A percentile compares a stretch with the other conserved stretches of the same genome.
Conservation (phyloP, 2,888 invertebrate genomes). For the Ditylenchus weischeri region DNA sequence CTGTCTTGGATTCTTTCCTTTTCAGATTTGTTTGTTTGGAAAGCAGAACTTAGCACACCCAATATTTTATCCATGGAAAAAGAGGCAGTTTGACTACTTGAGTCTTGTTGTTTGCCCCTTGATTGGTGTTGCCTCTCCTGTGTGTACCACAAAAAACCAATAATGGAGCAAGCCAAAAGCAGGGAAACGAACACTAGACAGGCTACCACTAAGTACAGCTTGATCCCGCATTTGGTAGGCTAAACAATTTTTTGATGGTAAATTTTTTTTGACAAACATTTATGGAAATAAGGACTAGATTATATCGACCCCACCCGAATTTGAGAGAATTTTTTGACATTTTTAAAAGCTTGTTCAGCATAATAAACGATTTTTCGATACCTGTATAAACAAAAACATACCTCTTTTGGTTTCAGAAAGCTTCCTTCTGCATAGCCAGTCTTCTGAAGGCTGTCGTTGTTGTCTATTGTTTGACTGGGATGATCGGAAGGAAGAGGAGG, state of each 20-base stretch:
- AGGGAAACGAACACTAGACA: background rate
- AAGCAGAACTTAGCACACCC: background rate
- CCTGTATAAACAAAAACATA: too few relatives aligned
- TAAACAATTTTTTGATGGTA: background rate
- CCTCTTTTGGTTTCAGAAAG: too few relatives aligned
- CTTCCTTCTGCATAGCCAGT: too few relatives aligned
- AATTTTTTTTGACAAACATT: too few relatives aligned
- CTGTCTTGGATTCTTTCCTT: background rate
- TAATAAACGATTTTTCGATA: too few relatives aligned
- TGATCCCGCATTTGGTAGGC: background rate
- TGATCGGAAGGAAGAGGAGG: background rate
- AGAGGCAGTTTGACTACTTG: background rate
- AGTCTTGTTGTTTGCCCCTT: background rate
- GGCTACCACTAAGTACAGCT: background rate
- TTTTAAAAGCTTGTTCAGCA: too few relatives aligned
- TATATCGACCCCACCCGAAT: too few relatives aligned
- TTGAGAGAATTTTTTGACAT: too few relatives aligned
- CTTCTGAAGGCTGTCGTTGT: too few relatives aligned
- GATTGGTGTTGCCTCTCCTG: background rate
- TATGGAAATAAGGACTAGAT: too few relatives aligned
- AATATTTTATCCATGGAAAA: background rate
- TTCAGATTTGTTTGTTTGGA: background rate
- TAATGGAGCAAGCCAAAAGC: conserved; percentile 3
- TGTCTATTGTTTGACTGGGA: background rate
- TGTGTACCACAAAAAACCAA: background rate